phyloP scores from a whole-genome alignment of 2,797 vertebrate genomes.

The Pempheris klunzingeri region DNA sequence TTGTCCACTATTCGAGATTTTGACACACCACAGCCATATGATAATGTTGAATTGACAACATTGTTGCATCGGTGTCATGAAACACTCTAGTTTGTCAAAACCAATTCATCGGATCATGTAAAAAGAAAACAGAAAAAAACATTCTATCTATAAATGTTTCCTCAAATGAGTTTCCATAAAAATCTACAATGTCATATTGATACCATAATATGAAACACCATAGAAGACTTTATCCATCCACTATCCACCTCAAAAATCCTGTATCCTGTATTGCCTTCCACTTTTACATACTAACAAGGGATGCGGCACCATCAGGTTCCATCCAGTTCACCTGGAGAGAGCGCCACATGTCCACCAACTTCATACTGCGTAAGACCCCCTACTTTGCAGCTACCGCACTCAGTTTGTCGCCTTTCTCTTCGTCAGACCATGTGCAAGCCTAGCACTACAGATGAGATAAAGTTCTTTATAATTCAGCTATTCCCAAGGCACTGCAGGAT shows the following conservation, averaged over 20 bases:
- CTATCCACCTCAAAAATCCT: background rate
- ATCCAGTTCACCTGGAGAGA: constrained; percentile 1
- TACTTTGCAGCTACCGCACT: constrained; percentile 46
- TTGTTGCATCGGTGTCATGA: background rate
- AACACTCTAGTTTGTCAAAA: background rate
- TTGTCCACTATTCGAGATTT: background rate
- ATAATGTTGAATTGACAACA: background rate
- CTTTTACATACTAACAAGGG: background rate
- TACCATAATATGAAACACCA: background rate
- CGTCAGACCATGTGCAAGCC: constrained; percentile 44
- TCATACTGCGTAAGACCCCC: constrained; percentile 27
- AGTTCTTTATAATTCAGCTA: constrained; percentile 52
- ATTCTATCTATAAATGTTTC: background rate
- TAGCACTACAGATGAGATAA: constrained; percentile 62
- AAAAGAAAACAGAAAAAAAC: background rate
- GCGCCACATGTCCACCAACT: constrained; percentile 27
- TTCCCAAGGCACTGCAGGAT: constrained; percentile 31
- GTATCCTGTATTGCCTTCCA: background rate
- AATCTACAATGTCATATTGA: background rate
- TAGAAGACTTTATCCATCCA: background rate
- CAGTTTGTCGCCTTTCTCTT: constrained; percentile 33
- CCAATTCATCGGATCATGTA: background rate
- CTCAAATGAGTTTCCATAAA: background rate
- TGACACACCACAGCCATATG: background rate
- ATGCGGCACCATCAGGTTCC: too few species aligned